Base-by-base conservation (phyloP, 2,888 invertebrate species). In the Boloria selene region DNA sequence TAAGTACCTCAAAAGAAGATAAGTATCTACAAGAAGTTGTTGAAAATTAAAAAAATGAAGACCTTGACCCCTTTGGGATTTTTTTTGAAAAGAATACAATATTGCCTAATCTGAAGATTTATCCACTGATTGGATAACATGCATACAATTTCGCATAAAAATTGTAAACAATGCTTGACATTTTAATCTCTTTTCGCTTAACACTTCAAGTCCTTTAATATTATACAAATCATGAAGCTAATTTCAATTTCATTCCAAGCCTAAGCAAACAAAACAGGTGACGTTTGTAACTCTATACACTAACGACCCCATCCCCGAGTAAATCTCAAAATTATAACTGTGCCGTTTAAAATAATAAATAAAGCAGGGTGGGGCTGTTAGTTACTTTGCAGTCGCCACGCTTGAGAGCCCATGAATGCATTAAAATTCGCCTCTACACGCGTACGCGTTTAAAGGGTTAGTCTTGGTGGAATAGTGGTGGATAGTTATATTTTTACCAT, bases 321-420 rank as follows among this genome's bases (percentile, higher is more conserved):
- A 77, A 81, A 84, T 85, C 81, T 82, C 75, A 77, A 84, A 84
- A 84, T 81, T 80, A 83, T 83, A 79, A 81, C 79, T 76, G 73
- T 72, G 79, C 79, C 79, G 82, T 88, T 87, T 88, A 88, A 87
- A 90, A 88, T 88, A 90, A 90, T 90, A 89, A 88, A 89, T 85
- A 83, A 79, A 74, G 66, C 74, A 77, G 82, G 79, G 79, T 73
- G 58, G 52, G 52, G 18, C 52, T 77, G 82, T 86, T 87, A 88
- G 90, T 90, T 90, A 91, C 89, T 88, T 85, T 83, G 87, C 80
- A 77, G 87, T 86, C 85, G 87, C 79, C 83, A 87, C 88, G 91
- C 86, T 89, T 74, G 90, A 91, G 88, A 87, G 90, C 77, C 79
- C 85, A 91, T 92, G 90, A 92, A 91, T 91, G 88, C 84, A 85